Evolutionary conservation across 2,888 invertebrate species (phyloP), one percentile per base, ranked within the genome.

Genomic region (Margaritifera margaritifera): DNA sequence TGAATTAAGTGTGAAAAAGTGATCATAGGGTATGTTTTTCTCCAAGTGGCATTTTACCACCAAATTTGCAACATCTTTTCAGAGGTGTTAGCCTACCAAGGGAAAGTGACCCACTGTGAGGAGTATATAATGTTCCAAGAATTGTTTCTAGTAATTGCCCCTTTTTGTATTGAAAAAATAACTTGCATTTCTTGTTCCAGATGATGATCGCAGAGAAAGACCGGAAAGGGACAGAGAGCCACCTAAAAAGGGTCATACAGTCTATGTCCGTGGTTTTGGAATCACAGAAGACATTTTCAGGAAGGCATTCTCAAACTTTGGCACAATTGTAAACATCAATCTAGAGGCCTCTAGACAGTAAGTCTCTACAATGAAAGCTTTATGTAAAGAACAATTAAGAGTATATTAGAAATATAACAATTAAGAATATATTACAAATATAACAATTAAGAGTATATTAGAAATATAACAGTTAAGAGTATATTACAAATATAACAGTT

Each of bases 331-430:
- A 1, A 94, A 95, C 90, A 93, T 95, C 53, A 93, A 94, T 0
- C 94, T 95, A 94, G 95, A 95, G 90, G 93, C 93, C 78, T 95
- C 95, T 82, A 95, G 95, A 87, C 93, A 94, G 94, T 94, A 89
- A 86, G 91, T 88, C 67, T 54, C 15, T 53, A 62, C 18, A 51
- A 22, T 50, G 27, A 64, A 27, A n/a, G 18, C 19, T 18, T 42
- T 24, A 25, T 25, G 6, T 25, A 20, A 22, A 53, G 20, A 19
- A 20, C 54, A 19, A 18, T 19, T 53, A 18, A 18, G 53, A n/a
- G n/a, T 15, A 53, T 19, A 18, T 15, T 18, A 53, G 19, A 53
- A 18, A 53, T 53, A 53, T 15, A 53, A 18, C 15, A 53, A 53
- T 53, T 53, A 53, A 18, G 53, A 18, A 53, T 15, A 53, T 53